These are phyloP conservation scores for Listrodromus nycthemerus DNA, from an alignment of 2,888 invertebrate species.

Conservation along the genomic window DNA sequence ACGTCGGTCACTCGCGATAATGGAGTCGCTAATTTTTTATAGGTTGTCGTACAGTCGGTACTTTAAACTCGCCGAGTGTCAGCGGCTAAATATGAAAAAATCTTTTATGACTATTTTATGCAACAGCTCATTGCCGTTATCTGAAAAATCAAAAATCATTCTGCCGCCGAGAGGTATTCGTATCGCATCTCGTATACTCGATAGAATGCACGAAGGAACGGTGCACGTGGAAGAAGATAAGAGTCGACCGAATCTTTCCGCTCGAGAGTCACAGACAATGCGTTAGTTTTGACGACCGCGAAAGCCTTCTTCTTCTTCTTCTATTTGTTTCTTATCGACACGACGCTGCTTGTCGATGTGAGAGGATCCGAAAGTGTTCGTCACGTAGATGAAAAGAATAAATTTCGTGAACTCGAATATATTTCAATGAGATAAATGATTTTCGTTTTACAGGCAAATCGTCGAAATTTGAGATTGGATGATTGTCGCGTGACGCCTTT, in stretches of 20 bases:
- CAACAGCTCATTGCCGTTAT: not conserved
- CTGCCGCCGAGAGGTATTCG: not conserved
- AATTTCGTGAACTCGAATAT: too few species aligned
- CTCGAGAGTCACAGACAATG: constrained; percentile 75
- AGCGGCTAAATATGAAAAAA: not conserved
- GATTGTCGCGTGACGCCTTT: too few species aligned
- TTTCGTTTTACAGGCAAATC: too few species aligned
- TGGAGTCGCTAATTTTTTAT: not conserved
- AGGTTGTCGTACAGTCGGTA: not conserved
- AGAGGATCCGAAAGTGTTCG: constrained; percentile 14
- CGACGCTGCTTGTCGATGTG: constrained; percentile 31
- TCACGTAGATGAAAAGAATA: not conserved
- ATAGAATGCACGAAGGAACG: constrained; percentile 39
- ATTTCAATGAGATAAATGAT: too few species aligned
- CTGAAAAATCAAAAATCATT: not conserved
- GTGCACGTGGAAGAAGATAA: constrained; percentile 49
- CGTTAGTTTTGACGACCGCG: constrained; percentile 73
- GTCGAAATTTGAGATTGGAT: too few species aligned
- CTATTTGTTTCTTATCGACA: constrained; percentile 53
- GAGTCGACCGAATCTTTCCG: constrained; percentile 73
- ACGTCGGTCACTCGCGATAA: constrained; percentile 39
- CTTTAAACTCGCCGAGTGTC: not conserved
- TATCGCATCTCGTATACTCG: constrained; percentile 21
- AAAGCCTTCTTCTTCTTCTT: constrained; percentile 68
- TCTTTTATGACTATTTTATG: too few species aligned